A percentile compares a stretch with the other conserved stretches of the same genome.
These are phyloP conservation scores for Chascanopsetta lugubris DNA, from an alignment of 2,113 vertebrate species.

Conservation along the genomic window DNA sequence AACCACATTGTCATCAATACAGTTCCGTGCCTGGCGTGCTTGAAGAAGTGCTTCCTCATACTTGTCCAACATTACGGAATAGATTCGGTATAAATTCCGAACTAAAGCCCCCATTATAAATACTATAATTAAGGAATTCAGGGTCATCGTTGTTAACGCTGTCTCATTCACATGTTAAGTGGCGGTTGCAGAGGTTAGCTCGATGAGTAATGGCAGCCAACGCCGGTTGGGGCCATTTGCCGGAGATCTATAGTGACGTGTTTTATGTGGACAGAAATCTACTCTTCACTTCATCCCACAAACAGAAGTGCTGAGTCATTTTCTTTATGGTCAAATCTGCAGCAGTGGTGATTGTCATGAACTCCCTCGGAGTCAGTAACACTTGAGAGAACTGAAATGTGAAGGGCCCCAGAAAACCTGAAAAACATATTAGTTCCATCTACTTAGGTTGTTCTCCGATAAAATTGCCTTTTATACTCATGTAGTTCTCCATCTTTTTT, in stretches of 20 bases:
- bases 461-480: background rate
- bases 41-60: slow-evolving; percentile 33
- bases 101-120: background rate
- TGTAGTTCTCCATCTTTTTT: slow-evolving; percentile 1
- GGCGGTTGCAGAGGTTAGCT: slow-evolving; percentile 26
- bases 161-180: slow-evolving; percentile 11
- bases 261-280: slow-evolving; percentile 14
- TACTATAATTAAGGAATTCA: background rate
- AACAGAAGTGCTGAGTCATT: background rate
- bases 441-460: background rate
- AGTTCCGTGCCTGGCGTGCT: slow-evolving; percentile 19
- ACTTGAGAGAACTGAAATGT: background rate
- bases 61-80: slow-evolving; percentile 51
- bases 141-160: slow-evolving; percentile 20
- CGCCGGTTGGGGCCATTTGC: slow-evolving; percentile 25
- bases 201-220: slow-evolving; percentile 30
- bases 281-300: slow-evolving; percentile 5
- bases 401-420: background rate
- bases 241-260: slow-evolving; percentile 17
- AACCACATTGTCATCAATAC: slow-evolving; percentile 65
- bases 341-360: background rate
- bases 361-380: background rate
- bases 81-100: slow-evolving; percentile 39
- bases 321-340: background rate
- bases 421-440: background rate